Base-by-base conservation (phyloP, 2,888 invertebrate genomes). In the Eudasyphora cyanicolor region DNA sequence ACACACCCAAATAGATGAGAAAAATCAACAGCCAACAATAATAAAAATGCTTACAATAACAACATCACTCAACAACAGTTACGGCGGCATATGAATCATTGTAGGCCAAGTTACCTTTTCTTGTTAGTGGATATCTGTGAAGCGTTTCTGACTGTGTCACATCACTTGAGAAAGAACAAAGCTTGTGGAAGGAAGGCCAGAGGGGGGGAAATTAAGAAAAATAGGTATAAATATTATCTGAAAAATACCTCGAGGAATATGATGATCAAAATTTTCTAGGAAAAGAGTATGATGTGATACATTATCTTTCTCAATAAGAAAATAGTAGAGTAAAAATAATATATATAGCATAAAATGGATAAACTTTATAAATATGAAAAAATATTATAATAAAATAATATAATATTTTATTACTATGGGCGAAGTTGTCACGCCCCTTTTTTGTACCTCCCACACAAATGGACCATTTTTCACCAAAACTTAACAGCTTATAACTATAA, bases 61-160 rank as follows among this genome's bases (percentile, higher is more conserved):
- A 29, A 32, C 60, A 14, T 6, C n/a, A n/a, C n/a, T n/a, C 19
- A 29, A 27, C 60, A 12, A 1, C 29, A 29, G 29, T 32, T 6
- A n/a, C 29, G 6, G 29, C n/a, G 29, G n/a, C 29, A 38, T 38
- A 38, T 35, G 32, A 62, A 17, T 35, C 64, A 35, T 21, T n/a
- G 12, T 64, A 21, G 64, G 64, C 38, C 64, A 38, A 2, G 38
- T 64, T 35, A 64, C 64, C 38, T 64, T 64, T 62, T 21, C 24
- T 35, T 35, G 60, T 60, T 29, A 8, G 32, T 49, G 12, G 17
- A 32, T 49, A 19, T 3, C 19, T 17, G 19, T 60, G 29, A 29
- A 32, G 62, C 62, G 32, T 35, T 32, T 32, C 32, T 62, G 62
- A 32, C 62, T 62, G 35, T 64, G 64, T 64, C 64, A 38, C 64